Base-by-base conservation (phyloP, 2,113 vertebrate species). In the Lonchura striata region DNA sequence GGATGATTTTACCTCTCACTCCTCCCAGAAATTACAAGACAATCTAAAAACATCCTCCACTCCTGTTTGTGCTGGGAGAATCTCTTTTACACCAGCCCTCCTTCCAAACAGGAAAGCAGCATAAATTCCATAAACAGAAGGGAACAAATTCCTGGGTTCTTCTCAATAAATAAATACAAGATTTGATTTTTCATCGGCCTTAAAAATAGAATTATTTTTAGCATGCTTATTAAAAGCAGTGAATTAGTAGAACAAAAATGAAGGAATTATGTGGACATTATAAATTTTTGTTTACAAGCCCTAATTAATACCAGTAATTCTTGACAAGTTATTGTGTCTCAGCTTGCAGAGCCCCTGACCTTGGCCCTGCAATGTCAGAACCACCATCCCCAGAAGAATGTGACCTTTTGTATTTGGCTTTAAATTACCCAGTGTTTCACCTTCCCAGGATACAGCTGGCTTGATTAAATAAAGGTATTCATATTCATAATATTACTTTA, bases 401-500 rank as follows among this genome's bases (percentile, higher is more conserved):
- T 44, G 92, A 94, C 72, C 56, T 69, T 66, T 59, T 76, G 15
- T 37, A 80, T 68, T 89, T 96, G 88, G 96, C 96, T 97, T 97
- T 83, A 53, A 97, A 96, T 91, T 94, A 95, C 82, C 75, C 65
- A 69, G 66, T 81, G 80, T 95, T 97, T 97, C 95, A 90, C 86
- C 72, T 96, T 96, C 88, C 95, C 88, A 95, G 86, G 81, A 94
- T 69, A 91, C 84, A 92, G 39, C 49, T 82, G 37, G 53, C 75
- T 87, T 90, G 79, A 94, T 89, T 96, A 97, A 97, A 94, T 80
- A 91, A 60, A 69, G 24, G 39, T 96, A 96, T 97, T 96, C 96
- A 95, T 97, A 98, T 96, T 96, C 93, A 95, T 70, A 94, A 89
- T 25, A 65, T 83, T 88, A 75, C 71, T 46, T 53, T 82, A 59